A percentile compares a stretch with the other conserved stretches of the same genome.
Evolutionary conservation across 2,113 vertebrate genomes (phyloP).

Genomic region (Cebidichthys violaceus): DNA sequence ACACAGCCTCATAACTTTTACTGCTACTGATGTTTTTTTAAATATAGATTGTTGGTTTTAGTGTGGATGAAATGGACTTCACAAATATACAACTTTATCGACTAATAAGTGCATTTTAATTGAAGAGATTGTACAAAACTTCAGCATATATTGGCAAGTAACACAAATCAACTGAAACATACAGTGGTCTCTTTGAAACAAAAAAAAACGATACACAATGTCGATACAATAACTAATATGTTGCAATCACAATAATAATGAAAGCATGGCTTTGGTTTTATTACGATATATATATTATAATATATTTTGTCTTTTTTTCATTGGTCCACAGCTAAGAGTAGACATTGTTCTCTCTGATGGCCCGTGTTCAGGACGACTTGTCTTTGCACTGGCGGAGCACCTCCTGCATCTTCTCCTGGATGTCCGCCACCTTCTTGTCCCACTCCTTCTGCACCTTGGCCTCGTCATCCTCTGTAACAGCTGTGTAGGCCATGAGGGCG

Average conservation of each 20-base stretch:
- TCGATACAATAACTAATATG: slow-evolving; percentile 23
- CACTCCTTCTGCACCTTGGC: slow-evolving; percentile 82
- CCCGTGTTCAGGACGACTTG: slow-evolving; percentile 37
- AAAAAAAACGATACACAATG: slow-evolving; percentile 34
- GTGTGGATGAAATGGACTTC: background rate
- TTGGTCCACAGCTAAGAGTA: slow-evolving; percentile 47
- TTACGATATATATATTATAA: slow-evolving; percentile 34
- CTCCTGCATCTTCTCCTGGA: slow-evolving; percentile 85
- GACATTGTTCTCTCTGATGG: slow-evolving; percentile 14
- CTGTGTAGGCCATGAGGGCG: slow-evolving; percentile 83
- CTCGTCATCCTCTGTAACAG: slow-evolving; percentile 83
- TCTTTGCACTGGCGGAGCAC: slow-evolving; percentile 78
- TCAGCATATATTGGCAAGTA: slow-evolving; percentile 53
- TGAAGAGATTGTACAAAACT: slow-evolving; percentile 55
- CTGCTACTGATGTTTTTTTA: too few species aligned
- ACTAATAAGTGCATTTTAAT: slow-evolving; percentile 46
- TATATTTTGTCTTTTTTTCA: slow-evolving; percentile 44
- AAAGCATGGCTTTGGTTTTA: slow-evolving; percentile 57
- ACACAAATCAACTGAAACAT: slow-evolving; percentile 42
- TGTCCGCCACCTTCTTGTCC: slow-evolving; percentile 77
- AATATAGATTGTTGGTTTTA: background rate
- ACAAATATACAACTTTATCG: slow-evolving; percentile 15
- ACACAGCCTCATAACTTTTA: background rate
- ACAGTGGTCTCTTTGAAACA: slow-evolving; percentile 47
- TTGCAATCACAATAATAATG: slow-evolving; percentile 18